Conservation (phyloP, 2,888 invertebrate genomes). For the Limnephilus marmoratus region DNA sequence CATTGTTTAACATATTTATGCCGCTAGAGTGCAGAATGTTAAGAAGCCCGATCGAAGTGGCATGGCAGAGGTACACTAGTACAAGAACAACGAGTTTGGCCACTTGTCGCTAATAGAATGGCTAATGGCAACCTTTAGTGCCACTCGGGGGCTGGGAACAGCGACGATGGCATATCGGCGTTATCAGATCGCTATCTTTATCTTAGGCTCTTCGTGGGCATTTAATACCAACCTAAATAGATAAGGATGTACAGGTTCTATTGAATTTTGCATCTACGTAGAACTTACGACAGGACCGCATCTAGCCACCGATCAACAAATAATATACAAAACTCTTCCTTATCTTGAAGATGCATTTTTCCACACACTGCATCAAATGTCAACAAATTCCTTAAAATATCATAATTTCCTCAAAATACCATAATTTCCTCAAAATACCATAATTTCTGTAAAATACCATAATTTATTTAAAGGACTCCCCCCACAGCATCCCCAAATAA, state of each 20-base stretch:
- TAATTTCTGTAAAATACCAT: too few relatives aligned
- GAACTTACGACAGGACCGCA: neutral
- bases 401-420: too few relatives aligned
- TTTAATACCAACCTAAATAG: constrained; percentile 19
- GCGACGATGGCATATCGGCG: constrained; percentile 27
- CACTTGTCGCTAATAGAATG: constrained; percentile 20
- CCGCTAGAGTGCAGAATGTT: neutral
- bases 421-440: too few relatives aligned
- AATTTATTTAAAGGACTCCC: too few relatives aligned
- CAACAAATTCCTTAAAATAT: too few relatives aligned
- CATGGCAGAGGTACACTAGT: neutral
- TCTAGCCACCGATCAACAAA: neutral
- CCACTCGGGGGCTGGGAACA: neutral
- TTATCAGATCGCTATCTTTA: constrained; percentile 26
- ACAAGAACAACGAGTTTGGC: constrained; percentile 10
- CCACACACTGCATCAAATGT: too few relatives aligned
- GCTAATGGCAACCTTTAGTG: constrained; percentile 22
- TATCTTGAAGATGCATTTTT: too few relatives aligned
- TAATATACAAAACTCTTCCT: neutral
- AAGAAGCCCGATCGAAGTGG: neutral
- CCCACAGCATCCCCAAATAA: too few relatives aligned
- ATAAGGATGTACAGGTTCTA: constrained; percentile 27
- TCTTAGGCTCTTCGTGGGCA: constrained; percentile 12
- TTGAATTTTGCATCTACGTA: constrained; percentile 9
- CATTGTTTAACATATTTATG: constrained; percentile 10